Percentiles rank a stretch among this genome's conserved stretches.
These are phyloP conservation scores for Napeogenes inachia DNA, from an alignment of 2,888 invertebrate species.

Conservation along the genomic window DNA sequence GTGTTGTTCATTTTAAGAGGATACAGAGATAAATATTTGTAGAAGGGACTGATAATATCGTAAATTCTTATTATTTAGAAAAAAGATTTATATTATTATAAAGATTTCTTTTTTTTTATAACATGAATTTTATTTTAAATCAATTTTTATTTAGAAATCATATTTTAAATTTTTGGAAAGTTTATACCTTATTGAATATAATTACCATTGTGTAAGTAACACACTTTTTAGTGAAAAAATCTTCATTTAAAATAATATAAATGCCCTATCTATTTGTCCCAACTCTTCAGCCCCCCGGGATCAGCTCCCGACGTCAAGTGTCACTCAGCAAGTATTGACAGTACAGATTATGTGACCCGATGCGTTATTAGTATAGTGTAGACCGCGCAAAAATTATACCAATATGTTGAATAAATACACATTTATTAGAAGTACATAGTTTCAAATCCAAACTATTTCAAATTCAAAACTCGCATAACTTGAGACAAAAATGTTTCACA, in stretches of 20 bases:
- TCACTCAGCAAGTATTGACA: slow-evolving; percentile 70
- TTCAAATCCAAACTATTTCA: background rate
- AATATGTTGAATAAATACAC: slow-evolving; percentile 3
- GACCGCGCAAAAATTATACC: background rate
- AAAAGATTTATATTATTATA: too few species aligned
- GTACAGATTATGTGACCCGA: slow-evolving; percentile 48
- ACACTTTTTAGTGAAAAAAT: too few species aligned
- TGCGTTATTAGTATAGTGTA: slow-evolving; percentile 18
- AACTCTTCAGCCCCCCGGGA: slow-evolving; percentile 34
- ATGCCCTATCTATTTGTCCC: background rate
- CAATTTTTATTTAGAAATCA: too few species aligned
- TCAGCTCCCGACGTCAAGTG: slow-evolving; percentile 69
- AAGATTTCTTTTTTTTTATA: too few species aligned
- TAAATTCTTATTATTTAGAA: too few species aligned
- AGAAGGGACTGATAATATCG: slow-evolving; percentile 27
- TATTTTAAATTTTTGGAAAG: too few species aligned
- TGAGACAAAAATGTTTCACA: too few species aligned
- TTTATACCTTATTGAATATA: too few species aligned
- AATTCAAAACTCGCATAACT: too few species aligned
- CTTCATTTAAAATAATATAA: too few species aligned
- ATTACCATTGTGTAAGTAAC: too few species aligned
- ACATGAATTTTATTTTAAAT: too few species aligned
- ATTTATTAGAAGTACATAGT: background rate
- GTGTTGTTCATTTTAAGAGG: slow-evolving; percentile 55
- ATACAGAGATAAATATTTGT: slow-evolving; percentile 8